phyloP scores from a whole-genome alignment of 2,113 vertebrate genomes.

The Pipra filicauda region DNA sequence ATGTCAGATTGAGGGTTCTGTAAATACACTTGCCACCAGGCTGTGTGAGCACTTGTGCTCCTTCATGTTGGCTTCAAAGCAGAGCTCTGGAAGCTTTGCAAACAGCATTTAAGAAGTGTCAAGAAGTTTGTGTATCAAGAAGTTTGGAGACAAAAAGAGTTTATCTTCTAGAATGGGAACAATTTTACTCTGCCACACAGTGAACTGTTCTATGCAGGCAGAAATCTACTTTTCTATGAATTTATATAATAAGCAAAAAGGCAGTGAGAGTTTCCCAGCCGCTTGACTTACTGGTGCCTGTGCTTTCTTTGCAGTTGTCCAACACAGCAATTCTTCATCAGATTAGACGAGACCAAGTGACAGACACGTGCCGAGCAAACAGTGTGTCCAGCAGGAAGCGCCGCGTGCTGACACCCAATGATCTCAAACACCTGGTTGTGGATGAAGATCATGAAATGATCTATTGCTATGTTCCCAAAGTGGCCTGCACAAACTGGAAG shows the following conservation, averaged over 20 bases:
- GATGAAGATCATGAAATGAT: slow-evolving; percentile 96
- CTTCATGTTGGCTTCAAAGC: not conserved
- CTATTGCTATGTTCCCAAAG: slow-evolving; percentile 98
- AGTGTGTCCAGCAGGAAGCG: slow-evolving; percentile 86
- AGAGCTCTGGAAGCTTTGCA: not conserved
- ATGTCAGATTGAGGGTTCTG: not conserved
- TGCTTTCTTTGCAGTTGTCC: slow-evolving; percentile 80
- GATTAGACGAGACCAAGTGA: slow-evolving; percentile 89
- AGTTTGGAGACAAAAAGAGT: not conserved
- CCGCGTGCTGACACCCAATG: slow-evolving; percentile 88
- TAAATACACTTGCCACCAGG: not conserved
- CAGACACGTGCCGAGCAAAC: slow-evolving; percentile 85
- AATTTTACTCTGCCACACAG: not conserved
- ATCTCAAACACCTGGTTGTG: slow-evolving; percentile 95
- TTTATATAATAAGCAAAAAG: not conserved
- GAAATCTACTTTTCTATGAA: not conserved
- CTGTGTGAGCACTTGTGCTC: not conserved
- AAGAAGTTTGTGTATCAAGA: not conserved
- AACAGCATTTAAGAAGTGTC: not conserved
- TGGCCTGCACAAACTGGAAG: slow-evolving; percentile 99
- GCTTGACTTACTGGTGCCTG: slow-evolving; percentile 1
- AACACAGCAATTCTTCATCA: slow-evolving; percentile 88
- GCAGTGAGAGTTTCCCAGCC: not conserved
- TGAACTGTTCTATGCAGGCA: not conserved
- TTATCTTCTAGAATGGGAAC: not conserved